Base-by-base conservation (phyloP, 2,113 vertebrate genomes). In the Melanocharis versteri region DNA sequence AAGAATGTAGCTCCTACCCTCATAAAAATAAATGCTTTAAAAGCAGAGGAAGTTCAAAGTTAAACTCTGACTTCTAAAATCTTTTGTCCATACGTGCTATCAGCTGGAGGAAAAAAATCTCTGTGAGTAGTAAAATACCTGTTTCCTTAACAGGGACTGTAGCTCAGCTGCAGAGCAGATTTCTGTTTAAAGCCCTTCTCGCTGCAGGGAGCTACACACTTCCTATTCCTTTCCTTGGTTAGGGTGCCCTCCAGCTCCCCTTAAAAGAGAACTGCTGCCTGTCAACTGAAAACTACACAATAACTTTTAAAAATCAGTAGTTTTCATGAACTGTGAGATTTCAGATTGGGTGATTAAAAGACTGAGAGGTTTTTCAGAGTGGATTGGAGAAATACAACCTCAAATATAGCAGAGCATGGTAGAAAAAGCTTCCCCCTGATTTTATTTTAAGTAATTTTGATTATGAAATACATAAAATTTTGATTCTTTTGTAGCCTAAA, bases 391-490 rank as follows among this genome's bases (percentile, higher is more conserved):
- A 93, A 64, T 18, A 35, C 6, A 19, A 40, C 2, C 1, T 68
- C 17, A 84, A 28, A 48, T 61, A 57, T 2, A 54, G 13, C 12
- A 56, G n/a, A 48, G 28, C 7, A 13, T 1, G 2, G 15, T 10
- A 54, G 26, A 76, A 28, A 61, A 79, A 24, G 3, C 7, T 71
- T 18, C 3, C 9, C 3, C 3, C 5, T 2, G 0, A 21, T 58
- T 61, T 58, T 35, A 9, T 72, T 86, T 83, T 18, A 23, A 45
- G 27, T 61, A 21, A 13, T 7, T 91, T 69, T 76, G 50, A 37
- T 35, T 42, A 19, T 20, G 45, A 85, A 83, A 73, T 28, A 13
- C 23, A 28, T 27, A 9, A 2, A 18, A 5, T 62, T 57, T 70
- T 44, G 2, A 19, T n/a, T 45, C 5, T 71, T 45, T 47, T 42